phyloP scores from a whole-genome alignment of 2,888 invertebrate species.

The Habrosyne pyritoides region DNA sequence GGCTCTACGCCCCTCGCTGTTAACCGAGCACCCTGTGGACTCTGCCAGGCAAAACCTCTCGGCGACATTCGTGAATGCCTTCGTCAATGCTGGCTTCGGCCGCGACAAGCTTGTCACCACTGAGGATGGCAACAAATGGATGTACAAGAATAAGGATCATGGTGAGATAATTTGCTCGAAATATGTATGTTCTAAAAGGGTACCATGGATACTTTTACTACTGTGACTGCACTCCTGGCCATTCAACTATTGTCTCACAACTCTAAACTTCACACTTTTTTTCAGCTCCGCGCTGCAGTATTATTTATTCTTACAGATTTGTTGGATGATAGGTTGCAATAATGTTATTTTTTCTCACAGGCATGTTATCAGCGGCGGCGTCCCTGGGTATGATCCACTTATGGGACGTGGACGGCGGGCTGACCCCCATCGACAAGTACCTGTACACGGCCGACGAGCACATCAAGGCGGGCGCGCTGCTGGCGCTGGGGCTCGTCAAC shows the following conservation, averaged over 20 bases:
- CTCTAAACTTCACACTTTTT: too few relatives aligned
- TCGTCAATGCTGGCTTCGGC: slow-evolving; percentile 99
- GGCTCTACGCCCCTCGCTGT: slow-evolving; percentile 87
- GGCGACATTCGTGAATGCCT: slow-evolving; percentile 98
- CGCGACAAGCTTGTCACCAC: slow-evolving; percentile 96
- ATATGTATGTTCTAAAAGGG: slow-evolving; percentile 40
- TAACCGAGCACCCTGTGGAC: slow-evolving; percentile 91
- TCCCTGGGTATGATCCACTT: slow-evolving; percentile 96
- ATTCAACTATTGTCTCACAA: too few relatives aligned
- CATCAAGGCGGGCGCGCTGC: slow-evolving; percentile 97
- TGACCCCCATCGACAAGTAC: slow-evolving; percentile 99
- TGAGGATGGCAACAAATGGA: slow-evolving; percentile 92
- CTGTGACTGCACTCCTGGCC: too few relatives aligned
- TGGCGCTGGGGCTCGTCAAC: slow-evolving; percentile 98
- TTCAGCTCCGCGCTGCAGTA: too few relatives aligned
- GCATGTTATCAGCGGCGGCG: slow-evolving; percentile 98
- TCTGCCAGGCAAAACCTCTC: slow-evolving; percentile 98
- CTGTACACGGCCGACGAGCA: slow-evolving; percentile 97
- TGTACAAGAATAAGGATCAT: slow-evolving; percentile 99
- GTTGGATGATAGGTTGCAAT: too few relatives aligned
- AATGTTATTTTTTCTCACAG: slow-evolving; percentile 42
- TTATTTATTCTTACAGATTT: neutral
- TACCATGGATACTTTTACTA: too few relatives aligned
- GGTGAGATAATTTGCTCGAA: slow-evolving; percentile 56
- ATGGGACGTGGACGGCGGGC: slow-evolving; percentile 99